Percentiles rank a stretch among this genome's conserved stretches.
Evolutionary conservation across 2,113 vertebrate species (phyloP).

Genomic region (Triplophysa rosa): DNA sequence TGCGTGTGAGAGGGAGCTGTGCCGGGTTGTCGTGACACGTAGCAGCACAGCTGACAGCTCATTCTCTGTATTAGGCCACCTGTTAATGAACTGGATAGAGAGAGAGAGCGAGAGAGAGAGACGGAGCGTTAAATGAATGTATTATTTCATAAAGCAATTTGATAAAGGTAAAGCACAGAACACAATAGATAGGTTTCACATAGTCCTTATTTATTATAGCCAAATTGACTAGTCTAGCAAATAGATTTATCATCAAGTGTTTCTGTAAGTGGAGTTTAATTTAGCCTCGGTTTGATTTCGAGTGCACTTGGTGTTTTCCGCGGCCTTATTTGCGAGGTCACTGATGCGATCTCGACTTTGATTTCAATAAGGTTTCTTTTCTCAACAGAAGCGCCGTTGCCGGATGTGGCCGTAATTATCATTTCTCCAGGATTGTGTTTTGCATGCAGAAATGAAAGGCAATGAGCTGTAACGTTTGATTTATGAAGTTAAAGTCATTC

Average conservation of each 20-base stretch:
- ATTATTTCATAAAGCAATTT: background rate
- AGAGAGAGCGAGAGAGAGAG: background rate
- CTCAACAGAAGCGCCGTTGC: background rate
- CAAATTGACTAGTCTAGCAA: background rate
- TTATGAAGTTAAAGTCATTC: conserved; percentile 33
- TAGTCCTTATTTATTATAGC: background rate
- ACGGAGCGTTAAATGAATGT: background rate
- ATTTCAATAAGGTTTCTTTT: background rate
- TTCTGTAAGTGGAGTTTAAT: background rate
- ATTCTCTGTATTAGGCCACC: background rate
- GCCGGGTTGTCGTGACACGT: background rate
- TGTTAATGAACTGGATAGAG: background rate
- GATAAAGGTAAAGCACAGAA: background rate
- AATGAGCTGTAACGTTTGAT: conserved; percentile 39
- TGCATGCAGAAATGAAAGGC: conserved; percentile 45
- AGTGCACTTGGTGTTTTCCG: conserved; percentile 7
- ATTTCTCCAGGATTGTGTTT: conserved; percentile 28
- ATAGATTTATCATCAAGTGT: background rate
- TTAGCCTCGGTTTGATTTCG: background rate
- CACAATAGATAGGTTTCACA: background rate
- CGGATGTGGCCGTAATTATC: conserved; percentile 25
- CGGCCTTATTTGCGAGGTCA: conserved; percentile 9
- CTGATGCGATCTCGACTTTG: background rate
- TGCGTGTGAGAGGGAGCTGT: conserved; percentile 10
- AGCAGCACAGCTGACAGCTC: conserved; percentile 3